A percentile compares a stretch with the other conserved stretches of the same genome.
phyloP scores from a whole-genome alignment of 2,888 invertebrate species.

The Tridacna gigas region DNA sequence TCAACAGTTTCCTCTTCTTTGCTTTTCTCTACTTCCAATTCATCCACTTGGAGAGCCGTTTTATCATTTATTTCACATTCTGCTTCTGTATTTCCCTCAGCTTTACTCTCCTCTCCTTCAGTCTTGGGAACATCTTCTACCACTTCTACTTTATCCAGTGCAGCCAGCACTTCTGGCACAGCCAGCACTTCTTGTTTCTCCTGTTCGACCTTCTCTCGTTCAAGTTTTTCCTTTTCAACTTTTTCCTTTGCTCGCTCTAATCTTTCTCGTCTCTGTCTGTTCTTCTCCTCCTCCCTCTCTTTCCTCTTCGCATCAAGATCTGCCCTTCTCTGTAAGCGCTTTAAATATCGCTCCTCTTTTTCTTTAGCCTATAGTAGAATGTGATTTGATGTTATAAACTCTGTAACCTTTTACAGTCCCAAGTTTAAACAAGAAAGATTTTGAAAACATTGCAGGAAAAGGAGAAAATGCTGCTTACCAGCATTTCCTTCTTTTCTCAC shows the following conservation, averaged over 20 bases:
- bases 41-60: neutral
- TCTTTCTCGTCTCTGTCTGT: conserved; percentile 70
- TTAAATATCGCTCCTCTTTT: conserved; percentile 81
- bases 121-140: neutral
- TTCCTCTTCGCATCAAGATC: conserved; percentile 80
- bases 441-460: too few species aligned
- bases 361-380: conserved; percentile 77
- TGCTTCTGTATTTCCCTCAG: neutral
- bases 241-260: conserved; percentile 68
- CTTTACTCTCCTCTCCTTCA: neutral
- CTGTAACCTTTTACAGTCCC: too few species aligned
- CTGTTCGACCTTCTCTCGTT: conserved; percentile 2
- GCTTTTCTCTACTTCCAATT: neutral
- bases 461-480: neutral
- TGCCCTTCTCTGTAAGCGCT: conserved; percentile 79
- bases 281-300: conserved; percentile 77
- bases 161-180: neutral
- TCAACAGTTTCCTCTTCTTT: neutral
- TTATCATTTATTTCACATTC: neutral
- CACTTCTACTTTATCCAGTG: neutral
- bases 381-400: too few species aligned
- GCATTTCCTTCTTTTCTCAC: neutral
- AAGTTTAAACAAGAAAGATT: too few species aligned
- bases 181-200: neutral
- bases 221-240: conserved; percentile 9